Percentiles rank a stretch among this genome's conserved stretches.
These are phyloP conservation scores for Zingel zingel DNA, from an alignment of 2,113 vertebrate species.

Conservation along the genomic window DNA sequence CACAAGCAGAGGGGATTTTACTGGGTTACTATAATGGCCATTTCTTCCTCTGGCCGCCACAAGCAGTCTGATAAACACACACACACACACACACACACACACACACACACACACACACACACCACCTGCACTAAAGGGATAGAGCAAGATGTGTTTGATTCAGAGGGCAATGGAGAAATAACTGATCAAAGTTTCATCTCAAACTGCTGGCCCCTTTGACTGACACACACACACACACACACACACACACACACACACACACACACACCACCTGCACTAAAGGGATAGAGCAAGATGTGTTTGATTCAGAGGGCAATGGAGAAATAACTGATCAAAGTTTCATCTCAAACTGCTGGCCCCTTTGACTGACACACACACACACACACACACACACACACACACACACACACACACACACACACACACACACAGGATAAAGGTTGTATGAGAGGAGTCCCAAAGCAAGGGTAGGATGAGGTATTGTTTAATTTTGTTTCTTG, in stretches of 20 bases:
- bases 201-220: neutral
- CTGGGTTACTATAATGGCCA: conserved; percentile 46
- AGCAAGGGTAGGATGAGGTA: neutral
- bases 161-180: conserved; percentile 42
- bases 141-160: conserved; percentile 51
- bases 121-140: conserved; percentile 8
- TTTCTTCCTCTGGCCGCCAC: conserved; percentile 42
- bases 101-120: conserved; percentile 25
- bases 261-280: conserved; percentile 23
- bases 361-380: conserved; percentile 3
- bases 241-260: conserved; percentile 36
- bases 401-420: neutral
- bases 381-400: conserved; percentile 15
- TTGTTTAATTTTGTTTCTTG: conserved; percentile 16
- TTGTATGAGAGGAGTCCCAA: conserved; percentile 19
- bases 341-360: conserved; percentile 27
- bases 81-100: neutral
- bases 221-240: conserved; percentile 14
- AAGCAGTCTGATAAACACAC: conserved; percentile 29
- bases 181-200: conserved; percentile 54
- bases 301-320: conserved; percentile 50
- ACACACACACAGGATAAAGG: conserved; percentile 20
- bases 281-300: conserved; percentile 32
- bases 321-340: conserved; percentile 49
- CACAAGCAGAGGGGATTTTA: conserved; percentile 53